phyloP scores from a whole-genome alignment of 2,113 vertebrate species.

The Oryzias curvinotus region DNA sequence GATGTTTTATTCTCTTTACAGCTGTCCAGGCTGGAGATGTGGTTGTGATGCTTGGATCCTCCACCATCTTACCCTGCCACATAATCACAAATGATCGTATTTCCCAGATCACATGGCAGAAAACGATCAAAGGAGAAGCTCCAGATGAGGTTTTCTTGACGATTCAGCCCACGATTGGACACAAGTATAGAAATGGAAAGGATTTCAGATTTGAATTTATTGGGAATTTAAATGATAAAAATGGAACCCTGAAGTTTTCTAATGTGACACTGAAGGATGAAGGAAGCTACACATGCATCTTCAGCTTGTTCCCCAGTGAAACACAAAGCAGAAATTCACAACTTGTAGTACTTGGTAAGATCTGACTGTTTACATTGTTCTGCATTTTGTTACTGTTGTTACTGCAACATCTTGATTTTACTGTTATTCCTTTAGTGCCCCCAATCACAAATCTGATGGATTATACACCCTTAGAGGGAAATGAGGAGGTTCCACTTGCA shows the following conservation, averaged over 20 bases:
- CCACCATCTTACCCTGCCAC: slow-evolving; percentile 28
- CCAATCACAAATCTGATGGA: background rate
- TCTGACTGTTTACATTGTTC: background rate
- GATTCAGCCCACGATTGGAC: fast-evolving
- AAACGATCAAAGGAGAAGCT: slow-evolving; percentile 22
- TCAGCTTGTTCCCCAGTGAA: slow-evolving; percentile 50
- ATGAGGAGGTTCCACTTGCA: slow-evolving; percentile 20
- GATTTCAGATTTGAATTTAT: slow-evolving; percentile 30
- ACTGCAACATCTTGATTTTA: background rate
- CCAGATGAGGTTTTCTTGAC: background rate
- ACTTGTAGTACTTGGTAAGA: slow-evolving; percentile 42
- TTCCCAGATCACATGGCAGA: slow-evolving; percentile 59
- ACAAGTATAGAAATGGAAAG: background rate
- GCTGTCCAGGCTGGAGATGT: background rate
- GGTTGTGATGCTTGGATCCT: background rate
- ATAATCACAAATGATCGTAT: background rate
- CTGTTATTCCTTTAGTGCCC: slow-evolving; percentile 31
- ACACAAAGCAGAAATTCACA: slow-evolving; percentile 4
- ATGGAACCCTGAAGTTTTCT: slow-evolving; percentile 46
- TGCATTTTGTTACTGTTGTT: background rate
- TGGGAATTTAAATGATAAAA: background rate
- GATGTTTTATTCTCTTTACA: slow-evolving; percentile 6
- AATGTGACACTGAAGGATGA: slow-evolving; percentile 40
- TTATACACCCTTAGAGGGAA: background rate
- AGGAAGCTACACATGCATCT: slow-evolving; percentile 58